Conservation (phyloP, 2,113 vertebrate species). For the Thinocorus orbignyianus region DNA sequence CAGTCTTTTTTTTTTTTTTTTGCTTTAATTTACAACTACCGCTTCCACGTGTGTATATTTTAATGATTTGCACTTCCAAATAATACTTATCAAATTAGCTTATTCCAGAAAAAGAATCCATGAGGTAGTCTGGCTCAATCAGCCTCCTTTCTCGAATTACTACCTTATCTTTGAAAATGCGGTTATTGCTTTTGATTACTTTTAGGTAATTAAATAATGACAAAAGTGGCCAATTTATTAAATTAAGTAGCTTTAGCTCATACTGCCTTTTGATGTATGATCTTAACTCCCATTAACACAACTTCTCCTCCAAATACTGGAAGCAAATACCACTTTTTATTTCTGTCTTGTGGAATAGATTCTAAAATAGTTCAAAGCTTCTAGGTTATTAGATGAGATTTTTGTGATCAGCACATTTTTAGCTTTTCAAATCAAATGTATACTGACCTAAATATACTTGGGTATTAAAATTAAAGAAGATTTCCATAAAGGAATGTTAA, state of each 20-base stretch:
- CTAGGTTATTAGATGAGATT: background rate
- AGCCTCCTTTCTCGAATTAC: background rate
- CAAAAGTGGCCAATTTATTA: background rate
- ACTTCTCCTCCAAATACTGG: background rate
- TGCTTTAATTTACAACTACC: background rate
- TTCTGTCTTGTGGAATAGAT: background rate
- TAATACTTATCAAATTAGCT: background rate
- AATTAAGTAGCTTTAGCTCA: background rate
- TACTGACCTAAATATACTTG: background rate
- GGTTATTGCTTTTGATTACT: slow-evolving; percentile 22
- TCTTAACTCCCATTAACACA: background rate
- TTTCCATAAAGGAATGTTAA: background rate
- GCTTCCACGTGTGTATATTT: background rate
- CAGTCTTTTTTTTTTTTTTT: background rate
- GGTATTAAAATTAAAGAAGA: background rate
- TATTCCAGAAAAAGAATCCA: slow-evolving; percentile 19
- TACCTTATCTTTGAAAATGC: slow-evolving; percentile 1
- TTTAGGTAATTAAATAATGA: slow-evolving; percentile 30
- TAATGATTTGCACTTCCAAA: background rate
- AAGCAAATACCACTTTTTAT: background rate
- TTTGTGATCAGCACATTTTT: background rate
- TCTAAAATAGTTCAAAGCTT: background rate
- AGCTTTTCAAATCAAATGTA: background rate
- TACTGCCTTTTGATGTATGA: background rate
- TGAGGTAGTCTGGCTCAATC: background rate